A percentile compares a stretch with the other conserved stretches of the same genome.
These are phyloP conservation scores for Odocoileus virginianus DNA, from an alignment of 2,113 vertebrate genomes.

Conservation along the genomic window DNA sequence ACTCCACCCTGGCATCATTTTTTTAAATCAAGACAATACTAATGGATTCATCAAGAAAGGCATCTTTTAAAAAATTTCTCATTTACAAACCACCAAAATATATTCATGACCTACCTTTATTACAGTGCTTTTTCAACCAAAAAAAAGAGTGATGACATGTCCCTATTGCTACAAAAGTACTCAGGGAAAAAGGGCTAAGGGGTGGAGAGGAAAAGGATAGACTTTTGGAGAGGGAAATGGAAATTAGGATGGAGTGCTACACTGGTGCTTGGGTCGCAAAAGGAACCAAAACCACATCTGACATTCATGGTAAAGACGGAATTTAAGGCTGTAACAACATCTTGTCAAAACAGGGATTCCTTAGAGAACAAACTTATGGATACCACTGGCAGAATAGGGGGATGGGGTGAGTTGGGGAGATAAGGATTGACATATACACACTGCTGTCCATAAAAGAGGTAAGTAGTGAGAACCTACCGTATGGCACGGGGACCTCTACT, in stretches of 20 bases:
- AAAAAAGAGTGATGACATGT: neutral
- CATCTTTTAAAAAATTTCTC: conserved; percentile 57
- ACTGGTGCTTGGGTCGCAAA: neutral
- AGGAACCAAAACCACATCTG: conserved; percentile 6
- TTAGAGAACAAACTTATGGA: neutral
- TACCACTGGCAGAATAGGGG: neutral
- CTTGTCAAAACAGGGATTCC: neutral
- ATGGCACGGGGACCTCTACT: neutral
- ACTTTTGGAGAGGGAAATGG: neutral
- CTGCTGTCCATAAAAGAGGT: neutral
- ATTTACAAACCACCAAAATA: conserved; percentile 50
- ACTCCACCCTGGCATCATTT: conserved; percentile 53
- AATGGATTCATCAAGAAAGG: conserved; percentile 68
- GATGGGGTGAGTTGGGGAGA: neutral
- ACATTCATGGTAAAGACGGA: neutral
- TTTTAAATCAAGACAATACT: conserved; percentile 36
- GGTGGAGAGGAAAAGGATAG: neutral
- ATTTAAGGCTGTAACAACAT: neutral
- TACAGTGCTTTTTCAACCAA: conserved; percentile 52
- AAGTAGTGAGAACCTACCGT: neutral
- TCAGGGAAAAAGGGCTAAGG: neutral
- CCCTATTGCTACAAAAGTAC: conserved; percentile 10
- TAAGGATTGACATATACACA: neutral
- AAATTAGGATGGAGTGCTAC: neutral
- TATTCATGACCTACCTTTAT: conserved; percentile 56